Base-by-base conservation (phyloP, 2,888 invertebrate species). In the Euplagia quadripunctaria region DNA sequence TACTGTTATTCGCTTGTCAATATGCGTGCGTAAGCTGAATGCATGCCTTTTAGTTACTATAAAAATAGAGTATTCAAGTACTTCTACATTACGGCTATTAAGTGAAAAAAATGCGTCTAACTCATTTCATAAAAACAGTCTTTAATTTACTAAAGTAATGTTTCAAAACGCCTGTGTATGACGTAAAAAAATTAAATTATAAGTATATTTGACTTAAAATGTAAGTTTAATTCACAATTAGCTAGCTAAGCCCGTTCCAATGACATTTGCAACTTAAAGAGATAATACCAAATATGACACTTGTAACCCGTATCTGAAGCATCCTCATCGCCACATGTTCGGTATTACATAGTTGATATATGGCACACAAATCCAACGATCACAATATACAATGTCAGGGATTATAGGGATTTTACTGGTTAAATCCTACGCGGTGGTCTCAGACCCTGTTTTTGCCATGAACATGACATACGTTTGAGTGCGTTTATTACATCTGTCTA, bases 351-450 rank as follows among this genome's bases (percentile, higher is more conserved):
- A 31, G 31, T 69, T 86, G 88, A 90, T 88, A 89, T 88, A 88
- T 89, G 88, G 87, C 84, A 88, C 88, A 90, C 90, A 94, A 94
- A 92, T 91, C 94, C 93, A 86, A 89, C 92, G 90, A 94, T 95
- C 95, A 95, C 92, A 95, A 95, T 93, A 94, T 92, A 91, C 90
- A 90, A 91, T 91, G 89, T 84, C 70, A 74, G 77, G 94, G 94
- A 94, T 95, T 94, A 94, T 88, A 77, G 86, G 92, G 94, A 94
- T 94, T 91, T 88, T 76, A 84, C 85, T 87, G 91, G 90, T 91
- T 93, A 90, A 91, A 87, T 88, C 89, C 86, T 90, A 83, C 87
- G 87, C 91, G 95, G 96, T 96, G 96, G 96, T 95, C 95, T 86
- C 83, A 83, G 88, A 87, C 90, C 91, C 91, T 88, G 83, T 92